These are phyloP conservation scores for Dasypogon diadema DNA, from an alignment of 2,888 invertebrate species.

Conservation along the genomic window DNA sequence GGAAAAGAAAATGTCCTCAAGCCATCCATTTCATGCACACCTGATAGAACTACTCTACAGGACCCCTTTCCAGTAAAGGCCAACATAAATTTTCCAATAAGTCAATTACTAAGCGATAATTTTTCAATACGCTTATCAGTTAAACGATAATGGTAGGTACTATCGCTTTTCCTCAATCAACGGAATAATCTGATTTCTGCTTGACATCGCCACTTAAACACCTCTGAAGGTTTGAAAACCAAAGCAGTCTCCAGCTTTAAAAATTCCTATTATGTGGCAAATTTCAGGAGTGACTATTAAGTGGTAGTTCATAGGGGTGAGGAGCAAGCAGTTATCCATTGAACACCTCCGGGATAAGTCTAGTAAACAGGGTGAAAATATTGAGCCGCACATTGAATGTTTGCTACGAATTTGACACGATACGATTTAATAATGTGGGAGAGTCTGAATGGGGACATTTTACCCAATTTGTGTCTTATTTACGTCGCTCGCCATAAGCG, in stretches of 20 bases:
- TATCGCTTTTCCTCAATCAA: background rate
- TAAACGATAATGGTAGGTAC: too few species aligned
- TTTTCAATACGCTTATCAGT: too few species aligned
- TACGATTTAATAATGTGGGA: slow-evolving; percentile 33
- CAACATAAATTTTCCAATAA: too few species aligned
- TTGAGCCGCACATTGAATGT: background rate
- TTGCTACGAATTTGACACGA: slow-evolving; percentile 5
- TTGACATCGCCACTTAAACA: background rate
- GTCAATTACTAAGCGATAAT: too few species aligned
- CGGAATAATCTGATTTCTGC: background rate
- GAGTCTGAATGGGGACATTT: slow-evolving; percentile 22
- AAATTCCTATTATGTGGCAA: background rate
- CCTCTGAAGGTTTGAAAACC: background rate
- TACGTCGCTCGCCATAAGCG: background rate
- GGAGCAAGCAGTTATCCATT: too few species aligned
- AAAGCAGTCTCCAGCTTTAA: background rate
- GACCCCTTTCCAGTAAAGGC: too few species aligned
- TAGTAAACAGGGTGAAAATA: too few species aligned
- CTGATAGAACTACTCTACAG: too few species aligned
- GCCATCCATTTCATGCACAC: too few species aligned
- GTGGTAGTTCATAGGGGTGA: background rate
- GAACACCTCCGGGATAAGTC: too few species aligned
- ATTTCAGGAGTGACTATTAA: background rate
- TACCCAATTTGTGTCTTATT: slow-evolving; percentile 18
- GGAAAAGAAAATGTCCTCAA: too few species aligned